phyloP scores from a whole-genome alignment of 1,140 invertebrate genomes.

The Helicorthomorpha holstii region DNA sequence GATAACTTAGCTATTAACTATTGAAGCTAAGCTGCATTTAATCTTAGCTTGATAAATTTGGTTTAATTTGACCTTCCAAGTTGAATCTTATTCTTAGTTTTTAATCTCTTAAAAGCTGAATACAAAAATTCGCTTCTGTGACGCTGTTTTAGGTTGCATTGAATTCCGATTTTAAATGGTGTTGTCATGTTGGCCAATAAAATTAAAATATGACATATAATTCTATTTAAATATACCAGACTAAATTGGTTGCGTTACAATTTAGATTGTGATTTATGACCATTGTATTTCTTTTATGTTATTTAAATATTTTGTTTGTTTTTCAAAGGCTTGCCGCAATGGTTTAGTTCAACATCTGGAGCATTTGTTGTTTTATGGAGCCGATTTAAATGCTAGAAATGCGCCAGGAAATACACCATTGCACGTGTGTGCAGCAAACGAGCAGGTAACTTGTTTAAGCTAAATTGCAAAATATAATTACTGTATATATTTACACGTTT shows the following conservation, averaged over 20 bases:
- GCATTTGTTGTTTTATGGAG: conserved; percentile 93
- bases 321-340: conserved; percentile 78
- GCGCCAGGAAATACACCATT: conserved; percentile 94
- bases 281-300: neutral
- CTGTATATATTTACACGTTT: neutral
- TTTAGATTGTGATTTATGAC: conserved; percentile 3
- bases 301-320: conserved; percentile 6
- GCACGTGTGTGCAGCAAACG: conserved; percentile 96
- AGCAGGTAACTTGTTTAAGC: conserved; percentile 40
- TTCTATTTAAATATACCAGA: no score
- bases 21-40: no score
- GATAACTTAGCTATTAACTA: no score
- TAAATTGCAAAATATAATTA: neutral
- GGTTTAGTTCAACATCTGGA: conserved; percentile 92
- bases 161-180: conserved; percentile 9
- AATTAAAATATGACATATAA: no score
- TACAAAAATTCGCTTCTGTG: no score
- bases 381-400: conserved; percentile 92
- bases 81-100: no score
- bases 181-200: no score
- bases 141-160: no score
- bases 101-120: no score
- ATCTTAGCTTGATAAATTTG: no score
- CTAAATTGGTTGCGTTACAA: neutral
- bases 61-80: no score